These are phyloP conservation scores for Eupithecia vulgata DNA, from an alignment of 2,888 invertebrate genomes.

Conservation along the genomic window DNA sequence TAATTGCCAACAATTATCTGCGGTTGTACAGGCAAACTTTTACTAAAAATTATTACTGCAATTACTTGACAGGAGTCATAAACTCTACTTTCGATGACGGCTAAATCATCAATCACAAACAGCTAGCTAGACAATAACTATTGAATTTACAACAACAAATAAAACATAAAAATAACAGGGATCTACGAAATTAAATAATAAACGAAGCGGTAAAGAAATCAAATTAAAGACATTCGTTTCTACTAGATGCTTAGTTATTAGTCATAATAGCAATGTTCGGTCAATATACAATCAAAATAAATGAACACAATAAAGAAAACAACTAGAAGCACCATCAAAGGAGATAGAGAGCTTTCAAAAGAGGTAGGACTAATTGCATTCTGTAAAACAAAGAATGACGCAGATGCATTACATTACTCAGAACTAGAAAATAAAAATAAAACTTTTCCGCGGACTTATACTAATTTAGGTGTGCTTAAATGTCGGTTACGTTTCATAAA, in stretches of 20 bases:
- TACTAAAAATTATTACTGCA: neutral
- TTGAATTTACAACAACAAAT: neutral
- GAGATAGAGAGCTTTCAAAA: neutral
- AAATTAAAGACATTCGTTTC: neutral
- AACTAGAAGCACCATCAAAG: neutral
- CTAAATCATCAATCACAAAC: neutral
- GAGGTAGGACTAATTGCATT: neutral
- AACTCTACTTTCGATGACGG: slow-evolving; percentile 1
- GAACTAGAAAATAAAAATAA: neutral
- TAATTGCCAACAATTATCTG: slow-evolving; percentile 19
- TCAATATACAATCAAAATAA: neutral
- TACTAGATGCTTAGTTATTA: neutral
- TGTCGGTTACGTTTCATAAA: too few relatives aligned
- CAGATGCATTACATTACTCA: slow-evolving; percentile 1
- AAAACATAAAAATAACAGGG: neutral
- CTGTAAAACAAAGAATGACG: neutral
- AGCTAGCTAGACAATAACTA: neutral
- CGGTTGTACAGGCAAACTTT: slow-evolving; percentile 18
- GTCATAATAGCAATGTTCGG: neutral
- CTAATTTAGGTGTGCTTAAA: too few relatives aligned
- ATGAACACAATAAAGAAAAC: neutral
- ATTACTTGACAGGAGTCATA: slow-evolving; percentile 7
- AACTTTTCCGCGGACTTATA: neutral
- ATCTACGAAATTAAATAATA: neutral
- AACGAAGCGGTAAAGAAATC: neutral